Percentiles rank a stretch among this genome's conserved stretches.
These are phyloP conservation scores for Micromussa lordhowensis DNA, from an alignment of 92 coral and sea anemone species.

Conservation along the genomic window DNA sequence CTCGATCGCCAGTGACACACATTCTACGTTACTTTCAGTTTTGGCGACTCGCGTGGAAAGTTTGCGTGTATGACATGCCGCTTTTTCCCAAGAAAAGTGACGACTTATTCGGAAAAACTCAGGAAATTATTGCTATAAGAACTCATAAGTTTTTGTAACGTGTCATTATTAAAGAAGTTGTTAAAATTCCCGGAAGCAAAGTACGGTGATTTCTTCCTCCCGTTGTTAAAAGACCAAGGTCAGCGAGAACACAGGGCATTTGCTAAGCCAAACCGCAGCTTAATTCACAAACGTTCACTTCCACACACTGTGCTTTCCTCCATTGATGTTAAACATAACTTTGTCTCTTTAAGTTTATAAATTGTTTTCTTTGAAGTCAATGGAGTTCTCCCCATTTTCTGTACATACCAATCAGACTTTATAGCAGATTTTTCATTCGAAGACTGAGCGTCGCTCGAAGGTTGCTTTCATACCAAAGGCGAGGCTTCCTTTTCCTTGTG, in stretches of 20 bases:
- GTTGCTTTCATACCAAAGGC: background rate
- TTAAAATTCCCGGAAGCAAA: conserved; percentile 10
- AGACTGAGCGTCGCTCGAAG: background rate
- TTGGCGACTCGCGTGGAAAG: background rate
- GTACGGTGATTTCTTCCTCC: conserved; percentile 16
- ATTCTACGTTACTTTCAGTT: background rate
- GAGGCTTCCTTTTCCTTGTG: background rate
- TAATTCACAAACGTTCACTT: background rate
- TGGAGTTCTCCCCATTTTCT: background rate
- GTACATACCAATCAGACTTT: conserved; percentile 22
- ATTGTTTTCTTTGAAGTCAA: background rate
- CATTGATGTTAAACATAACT: conserved; percentile 21
- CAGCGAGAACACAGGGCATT: conserved; percentile 7
- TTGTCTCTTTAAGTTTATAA: conserved; percentile 22
- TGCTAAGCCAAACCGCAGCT: conserved; percentile 26
- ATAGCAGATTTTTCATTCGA: background rate
- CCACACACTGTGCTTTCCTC: background rate
- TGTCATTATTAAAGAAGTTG: background rate
- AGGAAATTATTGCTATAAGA: background rate
- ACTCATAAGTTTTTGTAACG: background rate
- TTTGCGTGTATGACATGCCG: no score
- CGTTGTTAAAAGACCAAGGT: conserved; percentile 3
- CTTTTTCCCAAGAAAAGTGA: background rate
- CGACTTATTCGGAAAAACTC: background rate
- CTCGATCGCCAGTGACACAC: background rate